A percentile compares a stretch with the other conserved stretches of the same genome.
phyloP scores from a whole-genome alignment of 2,113 vertebrate species.

The Atractosteus spatula region DNA sequence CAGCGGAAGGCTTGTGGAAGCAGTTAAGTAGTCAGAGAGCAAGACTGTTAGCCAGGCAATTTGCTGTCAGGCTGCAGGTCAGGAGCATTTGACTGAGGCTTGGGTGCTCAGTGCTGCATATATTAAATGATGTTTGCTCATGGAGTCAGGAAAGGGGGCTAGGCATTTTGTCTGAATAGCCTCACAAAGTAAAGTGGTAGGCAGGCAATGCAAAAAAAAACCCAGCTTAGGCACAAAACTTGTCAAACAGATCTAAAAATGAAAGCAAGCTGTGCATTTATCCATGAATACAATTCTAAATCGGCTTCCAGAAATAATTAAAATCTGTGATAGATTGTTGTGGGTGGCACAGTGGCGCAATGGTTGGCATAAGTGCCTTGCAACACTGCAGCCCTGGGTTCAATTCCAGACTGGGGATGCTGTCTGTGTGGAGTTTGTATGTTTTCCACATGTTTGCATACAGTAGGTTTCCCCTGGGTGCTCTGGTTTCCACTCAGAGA shows the following conservation, averaged over 20 bases:
- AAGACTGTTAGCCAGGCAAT: not conserved
- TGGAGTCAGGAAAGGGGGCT: not conserved
- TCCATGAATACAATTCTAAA: too few relatives aligned
- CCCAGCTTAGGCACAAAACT: not conserved
- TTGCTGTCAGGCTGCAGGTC: not conserved
- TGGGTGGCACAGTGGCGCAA: too few relatives aligned
- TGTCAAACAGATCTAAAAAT: not conserved
- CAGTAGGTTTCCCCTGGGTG: too few relatives aligned
- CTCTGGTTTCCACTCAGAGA: too few relatives aligned
- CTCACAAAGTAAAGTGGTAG: not conserved
- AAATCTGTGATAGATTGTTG: too few relatives aligned
- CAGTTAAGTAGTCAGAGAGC: not conserved
- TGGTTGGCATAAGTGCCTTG: too few relatives aligned
- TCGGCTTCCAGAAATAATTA: too few relatives aligned
- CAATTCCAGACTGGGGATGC: too few relatives aligned
- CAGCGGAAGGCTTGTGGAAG: not conserved
- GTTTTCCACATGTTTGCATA: too few relatives aligned
- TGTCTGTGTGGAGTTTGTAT: too few relatives aligned
- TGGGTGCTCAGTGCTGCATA: not conserved
- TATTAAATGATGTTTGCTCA: constrained; percentile 3
- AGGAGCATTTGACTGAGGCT: not conserved
- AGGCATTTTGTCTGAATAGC: not conserved
- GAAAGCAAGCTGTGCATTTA: too few relatives aligned
- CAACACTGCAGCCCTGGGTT: too few relatives aligned
- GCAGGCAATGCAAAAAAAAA: not conserved